phyloP scores from a whole-genome alignment of 2,113 vertebrate species.

The Saimiri boliviensis region DNA sequence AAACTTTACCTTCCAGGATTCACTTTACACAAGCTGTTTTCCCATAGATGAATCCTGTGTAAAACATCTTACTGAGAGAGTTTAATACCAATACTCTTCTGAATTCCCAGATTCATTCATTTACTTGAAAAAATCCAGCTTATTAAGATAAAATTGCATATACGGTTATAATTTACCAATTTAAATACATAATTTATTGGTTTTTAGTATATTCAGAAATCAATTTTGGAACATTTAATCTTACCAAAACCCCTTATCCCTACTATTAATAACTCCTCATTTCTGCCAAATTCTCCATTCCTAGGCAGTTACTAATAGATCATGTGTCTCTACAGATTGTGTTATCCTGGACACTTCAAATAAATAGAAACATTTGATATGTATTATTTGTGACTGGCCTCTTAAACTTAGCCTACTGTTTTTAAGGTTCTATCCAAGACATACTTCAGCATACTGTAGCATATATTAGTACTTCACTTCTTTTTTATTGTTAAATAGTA shows the following conservation, averaged over 20 bases:
- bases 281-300: not conserved
- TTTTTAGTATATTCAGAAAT: not conserved
- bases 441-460: not conserved
- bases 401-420: not conserved
- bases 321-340: not conserved
- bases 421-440: not conserved
- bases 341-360: not conserved
- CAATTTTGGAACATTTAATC: not conserved
- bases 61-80: not conserved
- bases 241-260: not conserved
- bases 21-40: not conserved
- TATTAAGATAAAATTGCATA: not conserved
- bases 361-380: not conserved
- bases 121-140: not conserved
- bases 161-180: not conserved
- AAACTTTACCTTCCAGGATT: not conserved
- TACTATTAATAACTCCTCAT: not conserved
- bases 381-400: not conserved
- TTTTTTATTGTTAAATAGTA: not conserved
- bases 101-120: not conserved
- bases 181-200: not conserved
- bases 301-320: not conserved
- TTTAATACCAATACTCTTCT: not conserved
- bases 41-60: not conserved
- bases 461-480: not conserved